phyloP scores from a whole-genome alignment of 2,888 invertebrate genomes.

The Pyrgus malvae region DNA sequence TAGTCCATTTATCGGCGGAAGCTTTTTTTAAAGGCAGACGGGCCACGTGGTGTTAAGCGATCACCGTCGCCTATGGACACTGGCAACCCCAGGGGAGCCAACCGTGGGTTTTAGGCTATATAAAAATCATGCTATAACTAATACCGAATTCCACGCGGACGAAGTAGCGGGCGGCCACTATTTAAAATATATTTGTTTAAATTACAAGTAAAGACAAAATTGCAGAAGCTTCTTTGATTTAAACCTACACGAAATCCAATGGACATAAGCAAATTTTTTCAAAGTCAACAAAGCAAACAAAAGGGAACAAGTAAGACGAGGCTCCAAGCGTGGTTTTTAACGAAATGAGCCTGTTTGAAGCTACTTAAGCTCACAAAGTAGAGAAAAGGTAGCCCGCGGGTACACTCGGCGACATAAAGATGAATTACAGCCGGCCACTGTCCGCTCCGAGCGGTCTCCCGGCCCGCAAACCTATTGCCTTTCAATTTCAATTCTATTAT shows the following conservation, averaged over 20 bases:
- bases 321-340: conserved; percentile 30
- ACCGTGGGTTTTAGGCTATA: too few species aligned
- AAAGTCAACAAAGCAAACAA: not conserved
- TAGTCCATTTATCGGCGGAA: too few species aligned
- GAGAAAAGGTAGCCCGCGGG: conserved; percentile 34
- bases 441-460: conserved; percentile 26
- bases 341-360: conserved; percentile 35
- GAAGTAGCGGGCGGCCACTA: too few species aligned
- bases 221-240: too few species aligned
- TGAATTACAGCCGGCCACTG: conserved; percentile 35
- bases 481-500: conserved; percentile 37
- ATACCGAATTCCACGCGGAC: too few species aligned
- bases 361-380: conserved; percentile 39
- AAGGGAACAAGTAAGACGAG: conserved; percentile 7
- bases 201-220: too few species aligned
- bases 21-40: too few species aligned
- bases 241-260: not conserved
- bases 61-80: too few species aligned
- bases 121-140: too few species aligned
- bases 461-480: conserved; percentile 16
- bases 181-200: not conserved
- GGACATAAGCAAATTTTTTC: not conserved
- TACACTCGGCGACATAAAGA: conserved; percentile 33
- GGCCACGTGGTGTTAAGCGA: too few species aligned
- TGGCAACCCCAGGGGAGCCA: too few species aligned